Percentiles rank a stretch among this genome's conserved stretches.
Conservation (phyloP, 2,888 invertebrate genomes). For the Tineola bisselliella region DNA sequence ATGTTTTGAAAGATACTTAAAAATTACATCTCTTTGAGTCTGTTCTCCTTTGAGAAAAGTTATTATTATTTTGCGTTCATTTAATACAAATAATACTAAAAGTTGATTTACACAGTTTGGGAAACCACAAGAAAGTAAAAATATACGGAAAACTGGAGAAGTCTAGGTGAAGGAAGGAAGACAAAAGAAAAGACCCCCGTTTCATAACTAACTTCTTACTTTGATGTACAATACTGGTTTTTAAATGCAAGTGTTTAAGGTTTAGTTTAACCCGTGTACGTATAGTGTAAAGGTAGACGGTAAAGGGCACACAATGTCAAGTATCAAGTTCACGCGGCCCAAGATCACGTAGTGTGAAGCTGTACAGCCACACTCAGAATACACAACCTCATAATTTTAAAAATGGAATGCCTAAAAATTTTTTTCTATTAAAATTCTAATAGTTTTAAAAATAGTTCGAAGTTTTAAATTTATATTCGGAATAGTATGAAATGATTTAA, state of each 20-base stretch:
- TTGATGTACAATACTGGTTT: neutral
- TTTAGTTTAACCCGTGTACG: neutral
- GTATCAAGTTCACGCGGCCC: slow-evolving; percentile 58
- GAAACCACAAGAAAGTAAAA: neutral
- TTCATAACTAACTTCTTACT: neutral
- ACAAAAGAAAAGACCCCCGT: neutral
- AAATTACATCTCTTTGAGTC: neutral
- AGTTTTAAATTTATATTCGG: no score
- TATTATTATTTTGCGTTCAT: neutral
- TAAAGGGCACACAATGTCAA: slow-evolving; percentile 63
- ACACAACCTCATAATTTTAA: neutral
- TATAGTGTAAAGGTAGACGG: slow-evolving; percentile 26
- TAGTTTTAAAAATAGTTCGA: no score
- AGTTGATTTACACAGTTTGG: neutral
- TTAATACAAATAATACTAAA: neutral
- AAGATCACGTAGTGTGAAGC: slow-evolving; percentile 12
- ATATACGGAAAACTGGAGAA: neutral
- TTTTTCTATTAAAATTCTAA: no score
- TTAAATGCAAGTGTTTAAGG: neutral
- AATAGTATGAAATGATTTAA: no score
- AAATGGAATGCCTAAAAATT: no score
- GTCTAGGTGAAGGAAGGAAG: neutral
- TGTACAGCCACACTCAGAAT: slow-evolving; percentile 4
- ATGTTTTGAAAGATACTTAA: slow-evolving; percentile 7
- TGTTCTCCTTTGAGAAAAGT: neutral